phyloP scores from a whole-genome alignment of 2,888 invertebrate genomes.

The Automeris io region DNA sequence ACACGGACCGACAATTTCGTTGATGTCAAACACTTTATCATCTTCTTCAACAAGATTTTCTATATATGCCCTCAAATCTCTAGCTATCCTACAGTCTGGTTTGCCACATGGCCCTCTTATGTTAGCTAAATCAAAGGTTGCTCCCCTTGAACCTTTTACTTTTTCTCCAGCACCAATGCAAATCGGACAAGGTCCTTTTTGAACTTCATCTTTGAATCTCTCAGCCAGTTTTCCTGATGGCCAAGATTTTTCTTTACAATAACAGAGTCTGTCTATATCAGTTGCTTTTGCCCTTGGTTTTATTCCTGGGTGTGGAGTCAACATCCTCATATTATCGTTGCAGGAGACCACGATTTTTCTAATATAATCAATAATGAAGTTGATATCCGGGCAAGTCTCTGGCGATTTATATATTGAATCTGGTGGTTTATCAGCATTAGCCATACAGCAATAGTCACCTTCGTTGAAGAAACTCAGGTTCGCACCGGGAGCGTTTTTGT shows the following conservation, averaged over 20 bases:
- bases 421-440: constrained; percentile 57
- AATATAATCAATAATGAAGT: constrained; percentile 60
- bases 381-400: constrained; percentile 56
- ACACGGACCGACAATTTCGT: constrained; percentile 59
- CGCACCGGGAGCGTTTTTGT: constrained; percentile 58
- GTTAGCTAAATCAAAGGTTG: constrained; percentile 56
- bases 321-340: constrained; percentile 68
- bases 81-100: constrained; percentile 62
- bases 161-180: constrained; percentile 45
- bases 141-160: constrained; percentile 19
- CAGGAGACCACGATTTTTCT: constrained; percentile 62
- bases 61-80: constrained; percentile 57
- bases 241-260: constrained; percentile 59
- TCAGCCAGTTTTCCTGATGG: constrained; percentile 53
- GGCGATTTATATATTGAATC: constrained; percentile 52
- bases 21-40: constrained; percentile 43
- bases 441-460: constrained; percentile 58
- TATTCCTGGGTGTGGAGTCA: constrained; percentile 59
- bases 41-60: constrained; percentile 62
- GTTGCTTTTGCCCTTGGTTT: constrained; percentile 59
- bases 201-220: constrained; percentile 48
- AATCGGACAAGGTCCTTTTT: constrained; percentile 49
- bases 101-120: constrained; percentile 65
- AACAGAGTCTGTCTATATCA: constrained; percentile 61
- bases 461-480: constrained; percentile 56